Evolutionary conservation across 2,888 invertebrate genomes (phyloP).

Genomic region (Spialia ferax): DNA sequence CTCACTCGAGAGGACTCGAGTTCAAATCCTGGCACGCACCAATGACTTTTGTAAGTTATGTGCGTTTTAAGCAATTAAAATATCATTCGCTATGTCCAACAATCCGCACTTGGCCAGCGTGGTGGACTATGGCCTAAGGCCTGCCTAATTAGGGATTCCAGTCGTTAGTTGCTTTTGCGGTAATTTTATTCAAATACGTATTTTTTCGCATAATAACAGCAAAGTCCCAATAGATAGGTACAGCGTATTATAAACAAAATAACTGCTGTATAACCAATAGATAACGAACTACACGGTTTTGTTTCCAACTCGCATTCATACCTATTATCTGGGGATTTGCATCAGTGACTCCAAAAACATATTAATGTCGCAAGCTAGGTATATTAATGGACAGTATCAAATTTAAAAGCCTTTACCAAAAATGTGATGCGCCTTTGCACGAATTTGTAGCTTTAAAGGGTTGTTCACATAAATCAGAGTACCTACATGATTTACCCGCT

Average conservation of each 20-base stretch:
- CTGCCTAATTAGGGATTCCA: no score
- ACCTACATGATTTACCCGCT: not conserved
- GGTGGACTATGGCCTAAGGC: no score
- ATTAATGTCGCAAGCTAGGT: constrained; percentile 30
- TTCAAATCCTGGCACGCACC: no score
- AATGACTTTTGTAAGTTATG: no score
- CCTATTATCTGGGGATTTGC: constrained; percentile 31
- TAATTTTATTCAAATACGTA: not conserved
- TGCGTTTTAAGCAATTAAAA: no score
- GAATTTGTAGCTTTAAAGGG: not conserved
- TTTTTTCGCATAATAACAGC: not conserved
- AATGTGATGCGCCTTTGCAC: constrained; percentile 7
- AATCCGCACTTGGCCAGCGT: no score
- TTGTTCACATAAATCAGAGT: not conserved
- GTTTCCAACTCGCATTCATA: constrained; percentile 17
- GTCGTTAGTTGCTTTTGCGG: not conserved
- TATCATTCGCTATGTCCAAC: no score
- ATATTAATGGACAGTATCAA: constrained; percentile 25
- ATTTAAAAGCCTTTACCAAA: constrained; percentile 24
- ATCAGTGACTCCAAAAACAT: constrained; percentile 23
- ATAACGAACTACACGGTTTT: not conserved
- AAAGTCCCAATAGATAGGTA: not conserved
- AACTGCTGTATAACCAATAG: not conserved
- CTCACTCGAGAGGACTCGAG: no score
- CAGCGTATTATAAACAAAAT: not conserved